A percentile compares a stretch with the other conserved stretches of the same genome.
Evolutionary conservation across 2,113 vertebrate genomes (phyloP).

Genomic region (Rafetus swinhoei): DNA sequence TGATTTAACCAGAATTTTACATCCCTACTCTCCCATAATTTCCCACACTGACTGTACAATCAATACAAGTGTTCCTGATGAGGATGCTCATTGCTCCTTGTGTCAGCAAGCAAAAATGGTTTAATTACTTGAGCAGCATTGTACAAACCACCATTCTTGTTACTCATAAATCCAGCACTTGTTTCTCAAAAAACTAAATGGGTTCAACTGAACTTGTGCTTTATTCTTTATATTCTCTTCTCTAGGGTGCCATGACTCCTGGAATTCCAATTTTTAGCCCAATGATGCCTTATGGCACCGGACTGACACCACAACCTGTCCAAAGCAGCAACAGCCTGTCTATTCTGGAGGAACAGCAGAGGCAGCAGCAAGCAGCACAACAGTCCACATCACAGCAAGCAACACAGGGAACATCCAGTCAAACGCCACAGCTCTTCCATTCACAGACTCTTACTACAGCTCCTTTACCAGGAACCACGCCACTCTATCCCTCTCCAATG

Average conservation of each 20-base stretch:
- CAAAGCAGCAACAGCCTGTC: conserved; percentile 93
- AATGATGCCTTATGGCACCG: conserved; percentile 97
- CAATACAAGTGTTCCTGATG: neutral
- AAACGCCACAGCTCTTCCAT: conserved; percentile 95
- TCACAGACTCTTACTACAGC: conserved; percentile 94
- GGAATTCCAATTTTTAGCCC: conserved; percentile 94
- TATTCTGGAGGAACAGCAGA: conserved; percentile 93
- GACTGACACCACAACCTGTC: conserved; percentile 96
- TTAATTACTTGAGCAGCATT: neutral
- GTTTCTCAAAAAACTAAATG: neutral
- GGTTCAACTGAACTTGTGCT: neutral
- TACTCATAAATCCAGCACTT: neutral
- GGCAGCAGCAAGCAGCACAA: conserved; percentile 86
- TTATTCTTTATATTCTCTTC: neutral
- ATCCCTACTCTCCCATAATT: no score
- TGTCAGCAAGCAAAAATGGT: neutral
- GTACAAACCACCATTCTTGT: accelerated
- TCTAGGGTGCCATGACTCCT: conserved; percentile 94
- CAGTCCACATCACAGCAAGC: conserved; percentile 84
- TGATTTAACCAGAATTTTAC: no score
- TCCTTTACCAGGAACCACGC: conserved; percentile 92
- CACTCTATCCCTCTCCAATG: conserved; percentile 91
- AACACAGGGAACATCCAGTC: conserved; percentile 86
- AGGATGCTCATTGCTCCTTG: neutral
- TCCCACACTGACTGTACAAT: neutral